Conservation (phyloP, 2,888 invertebrate species). For the Andrena minutula region DNA sequence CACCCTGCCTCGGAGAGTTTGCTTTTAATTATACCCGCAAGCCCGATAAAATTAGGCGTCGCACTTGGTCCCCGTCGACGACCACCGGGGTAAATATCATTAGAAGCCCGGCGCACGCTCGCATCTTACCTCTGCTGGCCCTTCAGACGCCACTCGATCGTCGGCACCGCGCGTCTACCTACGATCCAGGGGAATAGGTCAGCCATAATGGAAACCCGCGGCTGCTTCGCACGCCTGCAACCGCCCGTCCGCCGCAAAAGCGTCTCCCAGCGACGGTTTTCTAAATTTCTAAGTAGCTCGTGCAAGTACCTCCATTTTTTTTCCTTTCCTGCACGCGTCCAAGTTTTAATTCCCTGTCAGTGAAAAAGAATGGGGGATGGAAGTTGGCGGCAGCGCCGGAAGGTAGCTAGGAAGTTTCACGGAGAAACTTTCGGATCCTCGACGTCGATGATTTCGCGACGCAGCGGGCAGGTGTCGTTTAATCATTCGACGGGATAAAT, state of each 20-base stretch:
- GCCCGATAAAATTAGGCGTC: constrained; percentile 57
- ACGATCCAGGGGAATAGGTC: background rate
- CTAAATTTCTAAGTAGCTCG: constrained; percentile 20
- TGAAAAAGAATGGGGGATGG: constrained; percentile 23
- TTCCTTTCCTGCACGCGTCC: background rate
- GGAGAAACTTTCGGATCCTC: background rate
- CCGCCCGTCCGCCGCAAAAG: too few relatives aligned
- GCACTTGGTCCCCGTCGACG: constrained; percentile 28
- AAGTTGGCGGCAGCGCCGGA: constrained; percentile 4
- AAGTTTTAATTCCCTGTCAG: constrained; percentile 47
- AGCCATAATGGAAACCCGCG: constrained; percentile 9
- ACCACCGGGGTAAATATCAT: constrained; percentile 57
- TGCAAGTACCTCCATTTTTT: constrained; percentile 15
- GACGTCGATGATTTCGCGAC: constrained; percentile 21
- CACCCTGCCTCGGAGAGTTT: constrained; percentile 62
- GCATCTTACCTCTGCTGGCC: constrained; percentile 7
- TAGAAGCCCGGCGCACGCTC: constrained; percentile 48
- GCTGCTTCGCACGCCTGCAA: background rate
- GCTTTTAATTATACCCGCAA: constrained; percentile 69
- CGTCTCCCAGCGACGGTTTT: background rate
- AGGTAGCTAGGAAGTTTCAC: background rate
- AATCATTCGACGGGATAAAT: constrained; percentile 7
- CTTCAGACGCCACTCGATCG: background rate
- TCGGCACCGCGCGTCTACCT: background rate
- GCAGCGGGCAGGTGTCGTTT: constrained; percentile 10